Base-by-base conservation (phyloP, 2,113 vertebrate species). In the Sinocyclocheilus anshuiensis region DNA sequence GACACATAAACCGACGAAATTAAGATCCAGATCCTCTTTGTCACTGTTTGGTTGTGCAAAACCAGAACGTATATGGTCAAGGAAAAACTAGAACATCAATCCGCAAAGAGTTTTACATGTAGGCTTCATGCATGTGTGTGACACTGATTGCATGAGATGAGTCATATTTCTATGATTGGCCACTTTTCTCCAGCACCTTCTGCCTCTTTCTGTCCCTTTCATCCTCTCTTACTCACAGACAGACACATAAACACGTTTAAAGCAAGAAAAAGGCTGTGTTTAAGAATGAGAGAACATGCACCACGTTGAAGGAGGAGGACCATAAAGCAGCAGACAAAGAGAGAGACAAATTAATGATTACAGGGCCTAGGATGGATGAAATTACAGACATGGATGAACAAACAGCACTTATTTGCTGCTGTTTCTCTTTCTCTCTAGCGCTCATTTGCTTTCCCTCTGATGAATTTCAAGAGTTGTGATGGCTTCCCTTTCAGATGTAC, bases 91-190 rank as follows among this genome's bases (percentile, higher is more conserved):
- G 2, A 57, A 57, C 77, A 78, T 57, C 8, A n/a, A 24, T 45
- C 13, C 2, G 9, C 59, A 48, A 6, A 65, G 42, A 24, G 39
- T 42, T 48, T 67, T 33, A 24, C 61, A 33, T 45, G 69, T 36
- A 42, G 42, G 8, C 42, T 45, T n/a, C 36, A 36, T 57, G 18
- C 80, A 55, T 77, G 59, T 67, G 36, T 36, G 85, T 22, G 15
- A 84, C 33, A 61, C 53, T 75, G 57, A 42, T 42, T 39, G 77
- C 12, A 22, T 18, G 22, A 63, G 59, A 80, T 89, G 85, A 89
- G 88, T 89, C 88, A 89, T 81, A 79, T 86, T 86, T 84, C 77
- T 83, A 55, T 85, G 83, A 86, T 77, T 81, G 81, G 63, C 57
- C 45, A 79, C 74, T 86, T 83, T 86, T 84, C 85, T 86, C 84